A percentile compares a stretch with the other conserved stretches of the same genome.
phyloP scores from a whole-genome alignment of 2,113 vertebrate species.

The Laticauda colubrina region DNA sequence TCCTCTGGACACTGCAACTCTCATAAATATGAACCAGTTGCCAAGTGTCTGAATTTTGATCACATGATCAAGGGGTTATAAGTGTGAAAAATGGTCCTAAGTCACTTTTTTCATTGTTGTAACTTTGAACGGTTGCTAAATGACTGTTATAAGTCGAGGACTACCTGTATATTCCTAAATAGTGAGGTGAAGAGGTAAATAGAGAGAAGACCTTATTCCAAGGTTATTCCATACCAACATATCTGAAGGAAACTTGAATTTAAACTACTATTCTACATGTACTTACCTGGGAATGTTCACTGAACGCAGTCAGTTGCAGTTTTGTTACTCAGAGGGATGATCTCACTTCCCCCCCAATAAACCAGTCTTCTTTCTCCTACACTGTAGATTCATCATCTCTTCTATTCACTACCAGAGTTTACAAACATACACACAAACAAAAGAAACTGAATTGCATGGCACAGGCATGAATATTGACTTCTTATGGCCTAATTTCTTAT shows the following conservation, averaged over 20 bases:
- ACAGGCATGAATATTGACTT: background rate
- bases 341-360: background rate
- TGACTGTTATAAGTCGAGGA: background rate
- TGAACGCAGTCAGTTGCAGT: background rate
- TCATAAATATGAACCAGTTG: background rate
- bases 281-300: background rate
- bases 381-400: too few relatives aligned
- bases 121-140: background rate
- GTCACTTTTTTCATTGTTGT: background rate
- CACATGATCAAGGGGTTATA: background rate
- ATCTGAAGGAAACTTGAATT: background rate
- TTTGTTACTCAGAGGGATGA: background rate
- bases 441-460: background rate
- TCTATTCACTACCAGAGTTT: too few relatives aligned
- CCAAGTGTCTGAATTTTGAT: background rate
- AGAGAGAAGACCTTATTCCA: background rate
- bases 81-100: background rate
- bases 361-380: too few relatives aligned
- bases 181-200: background rate
- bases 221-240: background rate
- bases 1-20: background rate
- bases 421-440: background rate
- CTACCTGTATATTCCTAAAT: background rate
- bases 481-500: background rate
- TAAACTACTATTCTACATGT: background rate